Conservation (phyloP, 2,888 invertebrate species). For the Euspilapteryx auroguttella region DNA sequence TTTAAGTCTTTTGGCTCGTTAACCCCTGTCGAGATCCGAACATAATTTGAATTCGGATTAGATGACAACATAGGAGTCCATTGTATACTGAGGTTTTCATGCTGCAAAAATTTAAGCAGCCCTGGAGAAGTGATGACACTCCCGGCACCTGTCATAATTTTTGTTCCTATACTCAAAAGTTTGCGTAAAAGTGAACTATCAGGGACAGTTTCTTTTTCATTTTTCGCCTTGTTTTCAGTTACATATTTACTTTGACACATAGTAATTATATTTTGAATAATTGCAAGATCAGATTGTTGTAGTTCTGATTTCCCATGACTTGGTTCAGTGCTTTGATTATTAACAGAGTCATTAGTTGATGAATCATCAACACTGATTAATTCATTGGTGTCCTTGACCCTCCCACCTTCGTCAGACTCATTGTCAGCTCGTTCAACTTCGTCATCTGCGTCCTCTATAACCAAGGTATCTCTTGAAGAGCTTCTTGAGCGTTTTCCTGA, state of each 20-base stretch:
- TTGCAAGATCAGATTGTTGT: conserved; percentile 13
- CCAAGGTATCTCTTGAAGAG: too few species aligned
- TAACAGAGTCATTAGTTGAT: conserved; percentile 16
- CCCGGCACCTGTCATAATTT: conserved; percentile 29
- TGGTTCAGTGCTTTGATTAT: conserved; percentile 9
- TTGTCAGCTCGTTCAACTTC: conserved; percentile 1
- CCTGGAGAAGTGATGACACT: conserved; percentile 26
- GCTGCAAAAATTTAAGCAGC: conserved; percentile 30
- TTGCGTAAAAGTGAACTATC: conserved; percentile 42
- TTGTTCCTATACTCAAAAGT: conserved; percentile 37
- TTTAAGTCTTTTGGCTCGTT: too few species aligned
- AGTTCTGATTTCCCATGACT: conserved; percentile 3
- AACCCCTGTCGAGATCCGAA: too few species aligned
- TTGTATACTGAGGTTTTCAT: conserved; percentile 26
- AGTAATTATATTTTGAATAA: conserved; percentile 23
- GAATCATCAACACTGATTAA: conserved; percentile 32
- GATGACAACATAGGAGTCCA: too few species aligned
- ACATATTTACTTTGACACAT: conserved; percentile 21
- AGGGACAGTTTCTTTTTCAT: too few species aligned
- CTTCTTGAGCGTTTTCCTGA: too few species aligned
- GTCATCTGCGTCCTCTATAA: background rate
- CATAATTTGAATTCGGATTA: too few species aligned
- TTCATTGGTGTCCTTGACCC: too few species aligned
- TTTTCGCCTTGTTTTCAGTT: background rate
- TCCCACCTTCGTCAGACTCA: conserved; percentile 5